Base-by-base conservation (phyloP, 2,888 invertebrate species). In the Limenitis camilla region DNA sequence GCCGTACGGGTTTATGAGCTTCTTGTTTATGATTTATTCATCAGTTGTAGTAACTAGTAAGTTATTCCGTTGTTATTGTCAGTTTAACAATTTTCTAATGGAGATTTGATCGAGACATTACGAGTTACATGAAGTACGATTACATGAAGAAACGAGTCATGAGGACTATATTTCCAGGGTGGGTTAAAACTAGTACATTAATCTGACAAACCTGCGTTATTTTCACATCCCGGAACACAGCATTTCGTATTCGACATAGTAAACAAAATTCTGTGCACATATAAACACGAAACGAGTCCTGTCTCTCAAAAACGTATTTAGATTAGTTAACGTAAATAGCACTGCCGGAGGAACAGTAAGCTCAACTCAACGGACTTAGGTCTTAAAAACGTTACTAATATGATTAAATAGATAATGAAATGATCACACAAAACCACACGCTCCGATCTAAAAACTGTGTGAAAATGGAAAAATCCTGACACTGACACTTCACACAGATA, bases 211-310 rank as follows among this genome's bases (percentile, higher is more conserved):
- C 49, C 42, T 49, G 8, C 39, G 10, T 32, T 40, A 19, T 44
- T 44, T 19, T 31, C 28, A 31, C 44, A 44, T 30, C 50, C 50
- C 6, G 50, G 50, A n/a, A 50, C 50, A 50, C 44, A 44, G 39
- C 50, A 50, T 43, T 44, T 50, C 28, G 27, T 28, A 27, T 44
- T 44, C 31, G 50, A 51, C 50, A 51, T 51, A 5, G 8, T 35
- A 35, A 8, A 40, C 9, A 7, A 19, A 27, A 19, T 40, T 39
- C 19, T 19, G 4, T 11, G 6, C 19, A 40, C 5, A 11, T 19
- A 40, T 27, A 11, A 28, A 11, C 19, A 40, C 40, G 11, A 40
- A 19, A 40, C 10, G 27, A 35, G 43, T 44, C 43, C 43, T 44
- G n/a, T 44, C 33, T 44, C 43, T 35, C 4, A n/a, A 35, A 9